These are phyloP conservation scores for Mus musculus DNA, from an alignment of 2,113 vertebrate genomes.

Conservation along the genomic window DNA sequence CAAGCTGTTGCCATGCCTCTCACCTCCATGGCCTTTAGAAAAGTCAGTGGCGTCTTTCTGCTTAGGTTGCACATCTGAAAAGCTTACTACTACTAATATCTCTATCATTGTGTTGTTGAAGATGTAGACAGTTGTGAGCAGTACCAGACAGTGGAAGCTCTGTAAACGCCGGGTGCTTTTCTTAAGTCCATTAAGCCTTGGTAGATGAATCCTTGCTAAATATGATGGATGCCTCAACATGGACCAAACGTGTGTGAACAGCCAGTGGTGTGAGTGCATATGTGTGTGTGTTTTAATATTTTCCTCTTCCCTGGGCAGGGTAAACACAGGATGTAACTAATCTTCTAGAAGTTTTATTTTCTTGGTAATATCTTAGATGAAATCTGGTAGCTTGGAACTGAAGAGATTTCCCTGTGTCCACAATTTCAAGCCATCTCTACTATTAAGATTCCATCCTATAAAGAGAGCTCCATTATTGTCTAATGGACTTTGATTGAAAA, in stretches of 20 bases:
- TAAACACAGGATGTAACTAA: not conserved
- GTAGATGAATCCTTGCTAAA: not conserved
- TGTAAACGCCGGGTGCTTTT: not conserved
- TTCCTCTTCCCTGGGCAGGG: not conserved
- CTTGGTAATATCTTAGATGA: not conserved
- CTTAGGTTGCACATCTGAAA: not conserved
- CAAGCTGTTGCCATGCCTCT: not conserved
- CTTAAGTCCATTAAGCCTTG: not conserved
- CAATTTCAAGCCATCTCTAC: not conserved
- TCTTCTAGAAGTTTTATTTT: not conserved
- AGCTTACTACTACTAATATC: not conserved
- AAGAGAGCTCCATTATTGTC: not conserved
- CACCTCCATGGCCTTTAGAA: not conserved
- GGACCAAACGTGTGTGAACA: not conserved
- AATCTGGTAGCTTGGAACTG: not conserved
- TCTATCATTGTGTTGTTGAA: not conserved
- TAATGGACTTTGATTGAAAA: not conserved
- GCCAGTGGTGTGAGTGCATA: not conserved
- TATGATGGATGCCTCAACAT: not conserved
- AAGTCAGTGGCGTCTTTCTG: not conserved
- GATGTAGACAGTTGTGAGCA: not conserved
- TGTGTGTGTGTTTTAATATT: not conserved
- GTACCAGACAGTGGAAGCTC: not conserved
- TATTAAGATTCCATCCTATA: not conserved
- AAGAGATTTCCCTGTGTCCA: not conserved